Evolutionary conservation across 2,888 invertebrate genomes (phyloP), one percentile per base, ranked within the genome.

Genomic region (Lycophotia porphyrea): DNA sequence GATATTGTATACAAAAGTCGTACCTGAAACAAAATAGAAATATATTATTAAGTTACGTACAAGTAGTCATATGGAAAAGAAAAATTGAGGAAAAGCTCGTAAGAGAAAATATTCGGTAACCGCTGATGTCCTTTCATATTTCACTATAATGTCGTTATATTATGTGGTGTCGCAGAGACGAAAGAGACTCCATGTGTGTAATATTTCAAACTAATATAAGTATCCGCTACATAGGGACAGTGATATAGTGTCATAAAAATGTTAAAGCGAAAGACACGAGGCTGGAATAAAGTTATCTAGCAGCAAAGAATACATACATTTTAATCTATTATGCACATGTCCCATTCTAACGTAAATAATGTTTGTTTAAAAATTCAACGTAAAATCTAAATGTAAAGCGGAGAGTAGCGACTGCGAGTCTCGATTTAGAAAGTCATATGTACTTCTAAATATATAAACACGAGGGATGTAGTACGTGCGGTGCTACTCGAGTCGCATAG

Each of bases 41-140:
- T 60, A 80, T 76, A 18, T 76, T 66, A 87, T 77, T 85, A 74
- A 71, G 65, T 78, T 82, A 84, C 63, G 65, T 66, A 65, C 58
- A 65, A 68, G 63, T 49, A 86, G 74, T 71, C 63, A 73, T 34
- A 84, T 76, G 58, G 81, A 80, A 82, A 80, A 75, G 64, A 71
- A 76, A 83, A 78, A 83, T 64, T 71, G 66, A 80, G 74, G 75
- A 78, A 85, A 79, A 80, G 80, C 47, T 74, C 66, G 72, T 76
- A 78, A 82, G 65, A 76, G 71, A 81, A 84, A 82, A 88, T 84
- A 81, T 84, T 84, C 65, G 78, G 77, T 80, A 82, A 76, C 74
- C 79, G 42, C 73, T 87, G 83, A 86, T 86, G 87, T 83, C 82
- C 80, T 79, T 84, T 86, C 76, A 88, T 87, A 84, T 87, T 84